Percentiles rank a stretch among this genome's conserved stretches.
These are phyloP conservation scores for Oncorhynchus nerka DNA, from an alignment of 2,113 vertebrate genomes.

Conservation along the genomic window DNA sequence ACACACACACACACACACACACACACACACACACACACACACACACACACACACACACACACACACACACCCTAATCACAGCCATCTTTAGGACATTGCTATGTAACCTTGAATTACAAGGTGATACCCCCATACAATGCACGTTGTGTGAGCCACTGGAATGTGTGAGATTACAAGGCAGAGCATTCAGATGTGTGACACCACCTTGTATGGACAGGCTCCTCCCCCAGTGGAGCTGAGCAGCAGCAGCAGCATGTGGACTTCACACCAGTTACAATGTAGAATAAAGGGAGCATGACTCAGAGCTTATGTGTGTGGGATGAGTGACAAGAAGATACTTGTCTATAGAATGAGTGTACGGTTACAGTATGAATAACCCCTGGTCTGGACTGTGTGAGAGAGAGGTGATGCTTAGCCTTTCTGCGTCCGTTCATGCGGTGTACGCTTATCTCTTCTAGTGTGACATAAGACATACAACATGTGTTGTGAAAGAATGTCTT, in stretches of 20 bases:
- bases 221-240: not conserved
- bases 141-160: conserved; percentile 7
- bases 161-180: conserved; percentile 46
- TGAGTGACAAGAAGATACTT: not conserved
- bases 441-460: conserved; percentile 22
- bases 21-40: not conserved
- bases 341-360: not conserved
- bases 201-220: not conserved
- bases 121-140: not conserved
- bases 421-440: conserved; percentile 26
- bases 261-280: not conserved
- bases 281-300: not conserved
- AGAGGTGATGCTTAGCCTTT: not conserved
- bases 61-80: conserved; percentile 16
- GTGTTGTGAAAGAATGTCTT: conserved; percentile 22
- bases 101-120: conserved; percentile 17
- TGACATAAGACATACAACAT: conserved; percentile 41
- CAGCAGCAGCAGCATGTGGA: not conserved
- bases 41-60: conserved; percentile 9
- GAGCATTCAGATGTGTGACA: not conserved
- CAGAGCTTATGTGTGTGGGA: not conserved
- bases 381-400: not conserved
- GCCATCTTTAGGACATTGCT: conserved; percentile 8
- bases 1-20: not conserved
- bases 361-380: not conserved